phyloP scores from a whole-genome alignment of 2,113 vertebrate species.

The Hassar affinis region DNA sequence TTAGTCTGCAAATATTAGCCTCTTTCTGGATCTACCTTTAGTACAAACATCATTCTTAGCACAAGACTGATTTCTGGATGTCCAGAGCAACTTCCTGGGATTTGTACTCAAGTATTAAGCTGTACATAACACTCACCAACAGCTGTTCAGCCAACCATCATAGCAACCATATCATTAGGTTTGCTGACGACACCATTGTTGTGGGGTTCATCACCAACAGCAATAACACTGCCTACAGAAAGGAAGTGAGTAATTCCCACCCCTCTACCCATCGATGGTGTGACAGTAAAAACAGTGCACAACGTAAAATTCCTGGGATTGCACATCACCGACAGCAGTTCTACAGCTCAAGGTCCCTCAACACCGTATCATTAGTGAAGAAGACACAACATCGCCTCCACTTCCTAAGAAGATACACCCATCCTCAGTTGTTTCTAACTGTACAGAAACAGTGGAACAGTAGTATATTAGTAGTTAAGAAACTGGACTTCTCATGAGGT shows the following conservation, averaged over 20 bases:
- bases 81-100: background rate
- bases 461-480: background rate
- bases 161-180: background rate
- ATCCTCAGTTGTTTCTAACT: background rate
- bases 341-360: background rate
- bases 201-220: background rate
- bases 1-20: background rate
- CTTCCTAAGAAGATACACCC: background rate
- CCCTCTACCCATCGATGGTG: background rate
- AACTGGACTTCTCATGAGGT: background rate
- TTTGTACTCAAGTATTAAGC: background rate
- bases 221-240: background rate
- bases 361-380: background rate
- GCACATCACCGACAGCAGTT: background rate
- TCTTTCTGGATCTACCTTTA: background rate
- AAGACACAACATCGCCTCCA: background rate
- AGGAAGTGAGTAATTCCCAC: background rate
- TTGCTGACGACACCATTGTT: background rate
- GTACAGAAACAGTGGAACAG: background rate
- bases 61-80: background rate
- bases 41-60: background rate
- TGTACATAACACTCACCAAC: background rate
- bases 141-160: background rate
- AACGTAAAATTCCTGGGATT: background rate
- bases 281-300: conserved; percentile 13